These are phyloP conservation scores for Lasiommata megera DNA, from an alignment of 2,888 invertebrate genomes.

Conservation along the genomic window DNA sequence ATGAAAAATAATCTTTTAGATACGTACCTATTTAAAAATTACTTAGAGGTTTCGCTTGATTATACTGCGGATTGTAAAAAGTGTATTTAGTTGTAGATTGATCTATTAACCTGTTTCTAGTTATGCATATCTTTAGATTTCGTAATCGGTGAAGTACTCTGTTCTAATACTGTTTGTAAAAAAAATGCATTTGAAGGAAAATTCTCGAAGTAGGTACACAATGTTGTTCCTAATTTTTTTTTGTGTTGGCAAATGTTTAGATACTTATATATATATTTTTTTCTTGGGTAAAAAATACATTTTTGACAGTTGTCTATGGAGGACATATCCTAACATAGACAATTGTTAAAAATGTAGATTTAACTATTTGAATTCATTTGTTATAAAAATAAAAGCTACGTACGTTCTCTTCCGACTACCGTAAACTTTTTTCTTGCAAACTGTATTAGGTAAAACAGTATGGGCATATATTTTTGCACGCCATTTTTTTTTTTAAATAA, in stretches of 20 bases:
- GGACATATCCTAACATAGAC: no score
- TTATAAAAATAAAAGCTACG: no score
- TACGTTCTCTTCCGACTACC: no score
- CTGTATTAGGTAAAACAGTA: constrained; percentile 1
- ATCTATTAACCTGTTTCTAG: constrained; percentile 77
- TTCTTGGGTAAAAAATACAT: no score
- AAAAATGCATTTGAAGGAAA: no score
- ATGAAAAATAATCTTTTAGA: constrained; percentile 44
- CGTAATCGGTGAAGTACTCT: constrained; percentile 49
- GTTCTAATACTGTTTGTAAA: constrained; percentile 7
- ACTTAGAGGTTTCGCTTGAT: constrained; percentile 71
- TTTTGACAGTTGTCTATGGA: no score
- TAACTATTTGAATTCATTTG: no score
- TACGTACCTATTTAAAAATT: constrained; percentile 63
- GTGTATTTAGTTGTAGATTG: constrained; percentile 78
- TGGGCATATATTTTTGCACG: neutral
- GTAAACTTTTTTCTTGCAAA: neutral
- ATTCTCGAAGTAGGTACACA: no score
- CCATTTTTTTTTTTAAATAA: neutral
- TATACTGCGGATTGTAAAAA: constrained; percentile 76
- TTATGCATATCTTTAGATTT: constrained; percentile 79
- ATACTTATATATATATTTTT: no score
- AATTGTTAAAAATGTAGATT: no score
- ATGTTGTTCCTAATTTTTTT: no score
- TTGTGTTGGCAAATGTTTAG: no score